These are phyloP conservation scores for Aurelia aurita DNA, from an alignment of 30 jellyfish, hydroid and myxozoan genomes.

Conservation along the genomic window DNA sequence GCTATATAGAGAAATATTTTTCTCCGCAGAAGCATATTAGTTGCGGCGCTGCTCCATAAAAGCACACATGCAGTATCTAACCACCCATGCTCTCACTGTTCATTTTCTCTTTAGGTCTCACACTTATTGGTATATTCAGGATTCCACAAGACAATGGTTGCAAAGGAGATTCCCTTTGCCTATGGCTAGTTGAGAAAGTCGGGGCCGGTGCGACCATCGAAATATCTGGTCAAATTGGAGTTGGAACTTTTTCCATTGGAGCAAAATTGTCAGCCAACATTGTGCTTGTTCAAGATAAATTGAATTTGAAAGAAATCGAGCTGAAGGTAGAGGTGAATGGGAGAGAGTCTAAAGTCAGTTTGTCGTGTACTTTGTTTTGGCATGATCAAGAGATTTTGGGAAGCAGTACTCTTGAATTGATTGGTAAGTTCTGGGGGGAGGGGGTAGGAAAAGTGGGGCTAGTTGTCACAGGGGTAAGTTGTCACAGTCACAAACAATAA, in stretches of 20 bases:
- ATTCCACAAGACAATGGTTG: conserved; percentile 71
- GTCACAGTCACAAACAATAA: too few relatives aligned
- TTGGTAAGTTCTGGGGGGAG: conserved; percentile 56
- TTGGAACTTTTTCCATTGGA: conserved; percentile 20
- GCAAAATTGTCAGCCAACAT: conserved; percentile 57
- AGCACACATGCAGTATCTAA: too few relatives aligned
- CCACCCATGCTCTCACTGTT: too few relatives aligned
- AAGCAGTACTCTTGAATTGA: conserved; percentile 10
- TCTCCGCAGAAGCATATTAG: too few relatives aligned
- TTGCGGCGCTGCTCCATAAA: too few relatives aligned
- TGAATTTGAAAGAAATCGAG: conserved; percentile 21
- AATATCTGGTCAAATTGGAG: conserved; percentile 35
- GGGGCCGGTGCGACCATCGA: conserved; percentile 59
- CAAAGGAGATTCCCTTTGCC: conserved; percentile 67
- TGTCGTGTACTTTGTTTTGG: conserved; percentile 56
- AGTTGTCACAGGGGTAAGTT: too few relatives aligned
- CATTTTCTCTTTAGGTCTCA: conserved; percentile 29
- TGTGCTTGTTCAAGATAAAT: conserved; percentile 19
- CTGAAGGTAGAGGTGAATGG: conserved; percentile 37
- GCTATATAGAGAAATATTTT: too few relatives aligned
- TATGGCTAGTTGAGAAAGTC: conserved; percentile 50
- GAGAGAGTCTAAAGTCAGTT: conserved; percentile 23
- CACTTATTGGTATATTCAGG: conserved; percentile 46
- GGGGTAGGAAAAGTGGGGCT: too few relatives aligned
- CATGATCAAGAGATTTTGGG: conserved; percentile 41